phyloP scores from a whole-genome alignment of 2,888 invertebrate species.

The Ecdyonurus torrentis region DNA sequence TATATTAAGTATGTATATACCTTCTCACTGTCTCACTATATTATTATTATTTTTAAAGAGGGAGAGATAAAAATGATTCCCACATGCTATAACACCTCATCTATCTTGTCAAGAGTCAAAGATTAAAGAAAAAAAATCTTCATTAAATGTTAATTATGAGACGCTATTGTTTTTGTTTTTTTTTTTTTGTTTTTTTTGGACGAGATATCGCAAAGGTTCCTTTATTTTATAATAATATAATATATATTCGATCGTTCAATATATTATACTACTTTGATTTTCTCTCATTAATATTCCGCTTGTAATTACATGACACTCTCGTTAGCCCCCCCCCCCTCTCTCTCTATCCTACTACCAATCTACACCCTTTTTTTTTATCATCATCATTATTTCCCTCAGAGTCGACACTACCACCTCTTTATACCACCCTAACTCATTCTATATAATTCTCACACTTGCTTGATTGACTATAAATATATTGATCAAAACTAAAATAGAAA shows the following conservation, averaged over 20 bases:
- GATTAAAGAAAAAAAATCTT: background rate
- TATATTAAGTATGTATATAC: background rate
- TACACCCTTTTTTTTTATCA: no score
- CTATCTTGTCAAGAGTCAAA: background rate
- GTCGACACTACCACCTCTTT: no score
- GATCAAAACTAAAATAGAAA: background rate
- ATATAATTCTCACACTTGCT: background rate
- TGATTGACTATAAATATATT: background rate
- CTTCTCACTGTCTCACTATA: background rate
- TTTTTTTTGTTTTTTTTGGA: no score
- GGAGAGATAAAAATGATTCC: background rate
- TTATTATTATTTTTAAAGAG: no score
- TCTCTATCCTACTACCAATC: background rate
- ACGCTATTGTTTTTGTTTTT: conserved; percentile 1
- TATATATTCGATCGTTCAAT: background rate
- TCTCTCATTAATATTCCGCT: background rate
- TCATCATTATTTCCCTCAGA: no score
- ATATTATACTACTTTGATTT: background rate
- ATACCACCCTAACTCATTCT: no score
- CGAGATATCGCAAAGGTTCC: no score
- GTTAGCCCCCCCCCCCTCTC: background rate
- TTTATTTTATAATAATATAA: no score
- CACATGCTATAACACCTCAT: background rate
- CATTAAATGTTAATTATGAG: conserved; percentile 2
- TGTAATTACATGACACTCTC: background rate